Base-by-base conservation (phyloP, 2,888 invertebrate genomes). In the Cosmia trapezina region DNA sequence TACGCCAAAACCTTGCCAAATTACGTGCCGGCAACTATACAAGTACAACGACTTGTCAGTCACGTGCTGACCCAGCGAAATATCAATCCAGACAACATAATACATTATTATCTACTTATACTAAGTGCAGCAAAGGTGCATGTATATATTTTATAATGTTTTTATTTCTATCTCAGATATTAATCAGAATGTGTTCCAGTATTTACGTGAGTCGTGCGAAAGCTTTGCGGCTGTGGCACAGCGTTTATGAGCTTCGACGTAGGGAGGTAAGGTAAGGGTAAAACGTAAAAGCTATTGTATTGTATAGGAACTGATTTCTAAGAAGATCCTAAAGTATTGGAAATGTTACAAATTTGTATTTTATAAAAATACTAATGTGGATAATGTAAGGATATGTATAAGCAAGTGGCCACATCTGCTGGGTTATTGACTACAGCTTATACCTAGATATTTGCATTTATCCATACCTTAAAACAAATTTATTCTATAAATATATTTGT, bases 281-380 rank as follows among this genome's bases (percentile, higher is more conserved):
- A 93, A 91, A 90, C 86, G 89, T 92, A 94, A 93, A 92, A 90
- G 90, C 91, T 94, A 94, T 92, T 93, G 88, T 91, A 91, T 87
- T 89, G 91, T 92, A 93, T 93, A 93, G 92, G 92, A 94, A 92
- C 89, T 91, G 92, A 93, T 93, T 93, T 93, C 93, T 93, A 94
- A 93, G 88, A 92, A 87, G 91, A 94, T 95, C 94, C 93, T 95
- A 91, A 94, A 94, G 93, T 95, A 95, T 95, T 94, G 93, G 91
- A 94, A 90, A 89, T 95, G 94, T 96, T 96, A 96, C 96, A 96
- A 96, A 96, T 95, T 96, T 95, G 96, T 96, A 96, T 95, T 95
- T 93, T 87, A 84, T 74, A 86, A 88, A 85, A 85, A 76, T 85
- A 86, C 78, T 80, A 68, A 71, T 86, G 80, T 88, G 88, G 84